Evolutionary conservation across 1,140 invertebrate species (phyloP).

Genomic region (Riptortus pedestris): DNA sequence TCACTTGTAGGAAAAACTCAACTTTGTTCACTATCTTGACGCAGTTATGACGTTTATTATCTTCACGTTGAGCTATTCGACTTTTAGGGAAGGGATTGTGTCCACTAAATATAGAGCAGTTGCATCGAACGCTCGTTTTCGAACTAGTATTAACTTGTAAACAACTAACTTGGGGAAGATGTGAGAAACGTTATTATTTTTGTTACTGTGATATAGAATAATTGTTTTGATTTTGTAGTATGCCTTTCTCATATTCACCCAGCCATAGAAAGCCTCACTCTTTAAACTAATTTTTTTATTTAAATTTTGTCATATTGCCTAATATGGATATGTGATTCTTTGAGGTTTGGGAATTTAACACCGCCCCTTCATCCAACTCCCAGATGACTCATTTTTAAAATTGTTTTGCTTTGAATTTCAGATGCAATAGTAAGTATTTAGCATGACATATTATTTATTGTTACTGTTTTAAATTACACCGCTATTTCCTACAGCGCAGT

Average conservation of each 20-base stretch:
- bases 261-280: too few species aligned
- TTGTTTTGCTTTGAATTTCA: background rate
- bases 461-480: too few species aligned
- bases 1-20: too few species aligned
- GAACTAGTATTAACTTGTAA: background rate
- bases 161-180: background rate
- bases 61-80: too few species aligned
- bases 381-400: slow-evolving; percentile 11
- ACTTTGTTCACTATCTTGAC: too few species aligned
- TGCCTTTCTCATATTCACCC: too few species aligned
- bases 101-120: too few species aligned
- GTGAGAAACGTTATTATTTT: background rate
- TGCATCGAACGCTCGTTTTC: background rate
- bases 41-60: too few species aligned
- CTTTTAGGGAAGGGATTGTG: too few species aligned
- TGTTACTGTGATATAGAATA: background rate
- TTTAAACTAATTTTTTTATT: too few species aligned
- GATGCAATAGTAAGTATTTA: slow-evolving; percentile 4
- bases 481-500: too few species aligned
- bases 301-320: slow-evolving; percentile 19
- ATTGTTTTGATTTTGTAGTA: background rate
- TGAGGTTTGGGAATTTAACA: slow-evolving; percentile 23
- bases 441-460: too few species aligned
- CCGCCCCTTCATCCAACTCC: slow-evolving; percentile 5
- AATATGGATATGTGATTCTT: slow-evolving; percentile 27